Base-by-base conservation (phyloP, 2,888 invertebrate species). In the Chironomus riparius region DNA sequence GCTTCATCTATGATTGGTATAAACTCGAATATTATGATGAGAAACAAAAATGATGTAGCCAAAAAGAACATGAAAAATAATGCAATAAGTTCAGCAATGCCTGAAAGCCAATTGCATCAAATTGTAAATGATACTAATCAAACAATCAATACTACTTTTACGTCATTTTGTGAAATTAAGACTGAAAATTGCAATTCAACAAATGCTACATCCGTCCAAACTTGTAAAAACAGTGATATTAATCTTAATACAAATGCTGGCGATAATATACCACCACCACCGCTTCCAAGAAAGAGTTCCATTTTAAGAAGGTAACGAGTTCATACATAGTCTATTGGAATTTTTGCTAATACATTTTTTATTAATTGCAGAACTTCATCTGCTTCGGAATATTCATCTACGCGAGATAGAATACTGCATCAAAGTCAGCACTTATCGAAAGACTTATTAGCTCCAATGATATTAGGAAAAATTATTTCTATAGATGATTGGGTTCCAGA, bases 401-500 rank as follows among this genome's bases (percentile, higher is more conserved):
- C 83, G 79, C 81, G 84, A 7, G 84, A 84, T 62, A 83, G 83
- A 65, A 79, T 82, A 65, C 83, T 78, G 24, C 72, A 76, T 47
- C 68, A 77, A 13, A 78, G 78, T 22, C 79, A 79, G 69, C 78
- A 77, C 68, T 47, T 78, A 5, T 77, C 78, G 1, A 78, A 78
- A 74, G 88, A 88, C 79, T 80, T 88, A 24, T 79, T 88, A 13
- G 89, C 88, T 0, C 88, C 88, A 0, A 86, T 88, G 56, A 89
- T 89, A 75, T 85, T 89, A 65, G 88, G 89, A 0, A 87, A 88
- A 0, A 85, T 88, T 1, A 89, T 89, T 80, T 87, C 87, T 0
- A 84, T 89, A 13, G 89, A 89, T 78, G 89, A 89, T 79, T 90
- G 89, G 88, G 88, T 90, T 0, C 91, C 92, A 0, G 92, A 91